phyloP scores from a whole-genome alignment of 1,140 invertebrate species.

The Bradysia coprophila region DNA sequence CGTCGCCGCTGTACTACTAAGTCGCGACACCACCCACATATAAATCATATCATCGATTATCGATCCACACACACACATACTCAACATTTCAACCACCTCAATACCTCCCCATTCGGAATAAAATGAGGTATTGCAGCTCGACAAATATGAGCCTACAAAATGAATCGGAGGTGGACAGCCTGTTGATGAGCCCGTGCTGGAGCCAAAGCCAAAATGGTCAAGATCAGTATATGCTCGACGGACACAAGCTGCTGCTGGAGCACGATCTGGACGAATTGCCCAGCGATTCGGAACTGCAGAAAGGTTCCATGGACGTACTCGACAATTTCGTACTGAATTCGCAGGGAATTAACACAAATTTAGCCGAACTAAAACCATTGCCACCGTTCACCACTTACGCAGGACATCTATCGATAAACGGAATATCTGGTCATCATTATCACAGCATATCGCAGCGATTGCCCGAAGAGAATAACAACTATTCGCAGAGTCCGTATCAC shows the following conservation, averaged over 20 bases:
- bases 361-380: slow-evolving; percentile 70
- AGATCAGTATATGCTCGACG: slow-evolving; percentile 23
- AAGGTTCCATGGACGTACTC: slow-evolving; percentile 35
- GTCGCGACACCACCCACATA: too few relatives aligned
- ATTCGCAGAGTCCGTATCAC: slow-evolving; percentile 33
- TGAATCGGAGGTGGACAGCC: slow-evolving; percentile 25
- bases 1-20: neutral
- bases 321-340: slow-evolving; percentile 42
- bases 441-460: slow-evolving; percentile 56
- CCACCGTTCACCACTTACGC: slow-evolving; percentile 73
- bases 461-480: slow-evolving; percentile 44
- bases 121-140: slow-evolving; percentile 27
- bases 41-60: too few relatives aligned
- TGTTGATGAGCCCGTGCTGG: slow-evolving; percentile 25
- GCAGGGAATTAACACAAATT: slow-evolving; percentile 31
- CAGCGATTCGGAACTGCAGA: slow-evolving; percentile 22
- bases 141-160: slow-evolving; percentile 23
- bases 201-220: slow-evolving; percentile 20
- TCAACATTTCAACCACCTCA: neutral
- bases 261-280: slow-evolving; percentile 22
- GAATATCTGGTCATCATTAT: slow-evolving; percentile 70
- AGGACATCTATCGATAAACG: slow-evolving; percentile 62
- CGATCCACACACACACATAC: too few relatives aligned
- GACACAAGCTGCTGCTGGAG: slow-evolving; percentile 22
- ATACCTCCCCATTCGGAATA: slow-evolving; percentile 5